These are phyloP conservation scores for Cantharis flavilabris DNA, from an alignment of 2,888 invertebrate genomes.

Conservation along the genomic window DNA sequence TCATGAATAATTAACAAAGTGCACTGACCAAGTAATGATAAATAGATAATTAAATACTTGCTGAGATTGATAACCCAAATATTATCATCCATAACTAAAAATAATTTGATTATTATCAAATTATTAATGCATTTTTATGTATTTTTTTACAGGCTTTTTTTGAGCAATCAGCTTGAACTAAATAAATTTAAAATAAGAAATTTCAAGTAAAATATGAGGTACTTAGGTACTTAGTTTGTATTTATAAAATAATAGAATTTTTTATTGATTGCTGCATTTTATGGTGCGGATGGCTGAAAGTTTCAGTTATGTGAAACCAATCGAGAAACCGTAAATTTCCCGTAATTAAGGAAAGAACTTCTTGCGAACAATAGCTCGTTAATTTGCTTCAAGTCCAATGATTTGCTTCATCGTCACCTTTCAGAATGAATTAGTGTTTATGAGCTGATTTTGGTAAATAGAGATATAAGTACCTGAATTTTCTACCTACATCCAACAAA, in stretches of 20 bases:
- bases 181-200: too few relatives aligned
- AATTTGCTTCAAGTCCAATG: not conserved
- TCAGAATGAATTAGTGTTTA: not conserved
- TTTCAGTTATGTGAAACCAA: not conserved
- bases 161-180: not conserved
- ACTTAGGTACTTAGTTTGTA: too few relatives aligned
- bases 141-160: not conserved
- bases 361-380: not conserved
- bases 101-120: not conserved
- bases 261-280: too few relatives aligned
- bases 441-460: not conserved
- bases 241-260: too few relatives aligned
- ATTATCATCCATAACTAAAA: not conserved
- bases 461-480: not conserved
- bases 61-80: not conserved
- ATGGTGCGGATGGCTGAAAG: not conserved
- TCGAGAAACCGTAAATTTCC: not conserved
- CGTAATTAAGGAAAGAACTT: not conserved
- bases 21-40: constrained; percentile 17
- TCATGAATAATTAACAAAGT: constrained; percentile 15
- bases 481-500: not conserved
- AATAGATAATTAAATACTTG: not conserved
- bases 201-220: too few relatives aligned
- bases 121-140: not conserved
- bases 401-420: too few relatives aligned